Conservation (phyloP, 1,140 invertebrate species). For the Papilio polyxenes region DNA sequence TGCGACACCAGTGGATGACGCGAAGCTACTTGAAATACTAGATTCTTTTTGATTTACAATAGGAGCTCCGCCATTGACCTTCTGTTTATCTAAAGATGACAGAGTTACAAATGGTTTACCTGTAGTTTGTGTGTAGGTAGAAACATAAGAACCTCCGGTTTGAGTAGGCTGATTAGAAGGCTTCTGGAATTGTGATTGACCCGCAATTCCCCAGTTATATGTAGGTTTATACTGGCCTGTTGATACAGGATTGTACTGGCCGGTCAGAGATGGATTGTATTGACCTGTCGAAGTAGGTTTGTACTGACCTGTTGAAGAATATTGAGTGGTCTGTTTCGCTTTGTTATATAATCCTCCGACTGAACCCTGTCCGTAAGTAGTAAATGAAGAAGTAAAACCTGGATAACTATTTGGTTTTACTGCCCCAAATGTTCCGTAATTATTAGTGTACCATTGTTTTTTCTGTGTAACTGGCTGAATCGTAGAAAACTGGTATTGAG, state of each 20-base stretch:
- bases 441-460: slow-evolving; percentile 14
- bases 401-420: slow-evolving; percentile 26
- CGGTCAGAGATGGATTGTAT: slow-evolving; percentile 8
- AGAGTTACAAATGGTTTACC: neutral
- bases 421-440: slow-evolving; percentile 24
- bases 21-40: slow-evolving; percentile 4
- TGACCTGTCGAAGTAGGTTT: slow-evolving; percentile 20
- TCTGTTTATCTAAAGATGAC: neutral
- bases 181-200: neutral
- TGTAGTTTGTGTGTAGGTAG: slow-evolving; percentile 7
- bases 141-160: neutral
- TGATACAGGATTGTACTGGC: neutral
- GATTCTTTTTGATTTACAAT: slow-evolving; percentile 1
- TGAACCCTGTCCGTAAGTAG: slow-evolving; percentile 22
- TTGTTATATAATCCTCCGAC: slow-evolving; percentile 19
- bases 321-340: slow-evolving; percentile 27
- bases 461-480: slow-evolving; percentile 9
- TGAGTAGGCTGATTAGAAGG: slow-evolving; percentile 17
- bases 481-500: slow-evolving; percentile 26
- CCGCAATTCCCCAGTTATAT: slow-evolving; percentile 9
- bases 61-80: neutral
- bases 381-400: slow-evolving; percentile 24
- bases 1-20: neutral
- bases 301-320: slow-evolving; percentile 6
- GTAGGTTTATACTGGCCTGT: slow-evolving; percentile 22